Conservation (phyloP, 1,140 invertebrate species). For the Daktulosphaira vitifoliae region DNA sequence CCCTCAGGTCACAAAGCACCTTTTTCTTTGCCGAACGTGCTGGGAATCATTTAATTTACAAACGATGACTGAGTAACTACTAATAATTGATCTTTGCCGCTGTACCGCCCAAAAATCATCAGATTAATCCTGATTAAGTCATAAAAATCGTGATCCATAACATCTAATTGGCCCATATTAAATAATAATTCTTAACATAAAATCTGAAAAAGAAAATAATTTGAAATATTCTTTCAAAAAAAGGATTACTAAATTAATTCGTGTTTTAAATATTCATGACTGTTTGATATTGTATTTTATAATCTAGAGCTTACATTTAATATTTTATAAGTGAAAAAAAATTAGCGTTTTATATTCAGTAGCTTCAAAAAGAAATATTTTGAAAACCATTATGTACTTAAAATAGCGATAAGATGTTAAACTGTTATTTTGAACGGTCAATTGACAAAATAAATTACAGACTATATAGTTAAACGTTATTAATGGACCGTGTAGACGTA, state of each 20-base stretch:
- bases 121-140: slow-evolving; percentile 14
- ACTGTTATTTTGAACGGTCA: background rate
- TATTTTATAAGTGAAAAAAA: no score
- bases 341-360: no score
- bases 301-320: no score
- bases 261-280: no score
- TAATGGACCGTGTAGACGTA: slow-evolving; percentile 1
- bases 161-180: no score
- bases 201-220: no score
- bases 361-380: no score
- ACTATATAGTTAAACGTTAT: slow-evolving; percentile 1
- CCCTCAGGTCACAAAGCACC: slow-evolving; percentile 17
- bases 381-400: no score
- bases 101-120: slow-evolving; percentile 14
- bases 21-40: slow-evolving; percentile 18
- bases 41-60: slow-evolving; percentile 22
- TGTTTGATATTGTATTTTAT: no score
- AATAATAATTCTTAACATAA: no score
- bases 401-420: background rate
- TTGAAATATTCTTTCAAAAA: no score
- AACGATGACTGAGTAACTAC: slow-evolving; percentile 24
- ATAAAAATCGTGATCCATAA: background rate
- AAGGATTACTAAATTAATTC: no score
- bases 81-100: background rate
- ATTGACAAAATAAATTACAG: slow-evolving; percentile 16